phyloP scores from a whole-genome alignment of 2,888 invertebrate species.

The Luffia ferchaultella region DNA sequence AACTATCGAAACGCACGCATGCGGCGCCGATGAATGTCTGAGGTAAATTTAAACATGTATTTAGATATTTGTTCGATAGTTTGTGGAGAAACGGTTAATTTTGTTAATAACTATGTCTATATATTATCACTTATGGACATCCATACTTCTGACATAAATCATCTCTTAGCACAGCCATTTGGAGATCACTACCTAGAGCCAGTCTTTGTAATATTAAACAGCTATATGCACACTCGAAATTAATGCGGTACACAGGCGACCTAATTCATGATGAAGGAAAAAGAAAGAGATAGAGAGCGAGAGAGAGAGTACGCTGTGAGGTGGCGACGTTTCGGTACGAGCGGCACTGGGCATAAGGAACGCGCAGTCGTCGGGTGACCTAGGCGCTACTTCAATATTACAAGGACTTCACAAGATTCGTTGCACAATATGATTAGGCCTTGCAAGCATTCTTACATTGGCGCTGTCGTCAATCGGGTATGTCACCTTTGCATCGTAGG shows the following conservation, averaged over 20 bases:
- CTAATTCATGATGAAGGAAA: conserved; percentile 27
- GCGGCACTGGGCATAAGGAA: neutral
- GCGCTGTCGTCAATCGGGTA: conserved; percentile 40
- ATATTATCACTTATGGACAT: conserved; percentile 51
- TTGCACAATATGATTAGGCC: conserved; percentile 65
- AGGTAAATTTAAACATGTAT: no score
- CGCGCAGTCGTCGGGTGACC: conserved; percentile 20
- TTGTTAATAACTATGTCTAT: conserved; percentile 56
- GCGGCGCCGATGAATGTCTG: no score
- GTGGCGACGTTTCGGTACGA: neutral
- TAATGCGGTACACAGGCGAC: conserved; percentile 9
- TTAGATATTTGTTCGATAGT: neutral
- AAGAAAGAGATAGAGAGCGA: conserved; percentile 54
- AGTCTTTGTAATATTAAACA: conserved; percentile 66
- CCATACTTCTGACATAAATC: conserved; percentile 59
- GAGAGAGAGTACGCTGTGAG: conserved; percentile 24
- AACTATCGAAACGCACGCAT: neutral
- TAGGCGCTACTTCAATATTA: conserved; percentile 64
- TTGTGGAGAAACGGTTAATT: conserved; percentile 31
- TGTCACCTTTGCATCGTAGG: conserved; percentile 63
- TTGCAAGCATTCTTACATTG: conserved; percentile 61
- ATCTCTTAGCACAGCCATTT: conserved; percentile 59
- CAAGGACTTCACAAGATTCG: conserved; percentile 66
- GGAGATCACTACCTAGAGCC: conserved; percentile 47
- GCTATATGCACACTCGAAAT: conserved; percentile 27